Conservation (phyloP, 2,888 invertebrate species). For the Aphodius sticticus region DNA sequence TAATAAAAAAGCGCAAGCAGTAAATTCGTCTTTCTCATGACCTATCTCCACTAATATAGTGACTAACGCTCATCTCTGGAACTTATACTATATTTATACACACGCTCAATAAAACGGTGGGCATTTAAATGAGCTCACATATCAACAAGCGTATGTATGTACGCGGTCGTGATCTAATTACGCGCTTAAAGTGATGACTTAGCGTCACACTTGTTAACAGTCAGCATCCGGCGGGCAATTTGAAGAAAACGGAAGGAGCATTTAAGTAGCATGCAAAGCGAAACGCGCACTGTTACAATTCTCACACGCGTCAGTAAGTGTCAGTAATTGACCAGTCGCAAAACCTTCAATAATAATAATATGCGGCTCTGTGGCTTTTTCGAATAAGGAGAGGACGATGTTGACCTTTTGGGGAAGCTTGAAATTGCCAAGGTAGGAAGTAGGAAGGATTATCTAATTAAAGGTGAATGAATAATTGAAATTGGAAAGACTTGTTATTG, state of each 20-base stretch:
- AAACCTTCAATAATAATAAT: background rate
- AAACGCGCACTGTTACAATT: constrained; percentile 48
- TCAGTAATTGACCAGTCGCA: background rate
- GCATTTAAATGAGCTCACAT: background rate
- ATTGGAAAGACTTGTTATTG: constrained; percentile 9
- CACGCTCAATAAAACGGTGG: background rate
- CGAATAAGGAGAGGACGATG: background rate
- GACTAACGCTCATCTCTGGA: background rate
- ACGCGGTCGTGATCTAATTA: constrained; percentile 38
- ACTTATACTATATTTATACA: background rate
- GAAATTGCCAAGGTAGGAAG: background rate
- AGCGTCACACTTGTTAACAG: constrained; percentile 59
- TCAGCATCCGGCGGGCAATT: constrained; percentile 57
- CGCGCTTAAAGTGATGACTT: constrained; percentile 54
- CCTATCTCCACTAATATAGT: background rate
- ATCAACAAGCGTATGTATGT: background rate
- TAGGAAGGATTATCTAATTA: background rate
- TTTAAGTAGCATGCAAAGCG: constrained; percentile 52
- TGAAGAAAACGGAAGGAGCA: constrained; percentile 60
- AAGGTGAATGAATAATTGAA: too few species aligned
- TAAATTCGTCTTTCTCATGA: background rate
- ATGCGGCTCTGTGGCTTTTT: background rate
- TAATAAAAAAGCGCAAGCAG: background rate
- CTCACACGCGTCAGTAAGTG: constrained; percentile 44
- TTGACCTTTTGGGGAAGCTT: background rate